These are phyloP conservation scores for Todiramphus saurophagus DNA, from an alignment of 2,113 vertebrate genomes.

Conservation along the genomic window DNA sequence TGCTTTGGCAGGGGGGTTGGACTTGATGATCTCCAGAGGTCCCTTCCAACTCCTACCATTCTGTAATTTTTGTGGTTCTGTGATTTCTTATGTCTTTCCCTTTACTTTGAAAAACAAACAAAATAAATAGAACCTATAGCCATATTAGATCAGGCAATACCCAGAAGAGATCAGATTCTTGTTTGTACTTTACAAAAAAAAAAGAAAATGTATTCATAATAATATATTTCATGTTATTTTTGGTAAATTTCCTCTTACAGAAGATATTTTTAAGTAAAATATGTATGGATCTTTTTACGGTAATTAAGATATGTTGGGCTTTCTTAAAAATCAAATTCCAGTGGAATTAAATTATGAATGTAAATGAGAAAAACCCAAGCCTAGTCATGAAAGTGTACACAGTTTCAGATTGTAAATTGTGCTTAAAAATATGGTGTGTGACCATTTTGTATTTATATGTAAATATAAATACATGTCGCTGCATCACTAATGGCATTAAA, in stretches of 20 bases:
- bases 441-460: conserved; percentile 55
- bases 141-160: conserved; percentile 68
- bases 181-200: conserved; percentile 66
- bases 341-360: conserved; percentile 58
- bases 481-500: conserved; percentile 44
- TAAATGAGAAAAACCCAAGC: conserved; percentile 49
- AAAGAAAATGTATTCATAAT: conserved; percentile 39
- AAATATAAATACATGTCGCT: conserved; percentile 53
- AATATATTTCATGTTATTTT: conserved; percentile 72
- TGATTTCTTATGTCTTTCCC: conserved; percentile 26
- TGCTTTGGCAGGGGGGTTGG: not conserved
- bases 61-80: not conserved
- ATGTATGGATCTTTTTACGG: conserved; percentile 59
- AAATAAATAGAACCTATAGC: conserved; percentile 62
- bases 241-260: conserved; percentile 66
- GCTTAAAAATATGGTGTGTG: conserved; percentile 30
- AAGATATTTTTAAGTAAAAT: conserved; percentile 71
- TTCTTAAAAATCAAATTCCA: conserved; percentile 61
- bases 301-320: conserved; percentile 36
- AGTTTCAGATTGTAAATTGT: conserved; percentile 44
- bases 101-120: conserved; percentile 50
- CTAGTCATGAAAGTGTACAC: conserved; percentile 35
- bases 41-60: not conserved
- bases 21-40: not conserved
- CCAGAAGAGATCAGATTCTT: conserved; percentile 66